Conservation (phyloP, 2,888 invertebrate species). For the Mesorhabditis belari region DNA sequence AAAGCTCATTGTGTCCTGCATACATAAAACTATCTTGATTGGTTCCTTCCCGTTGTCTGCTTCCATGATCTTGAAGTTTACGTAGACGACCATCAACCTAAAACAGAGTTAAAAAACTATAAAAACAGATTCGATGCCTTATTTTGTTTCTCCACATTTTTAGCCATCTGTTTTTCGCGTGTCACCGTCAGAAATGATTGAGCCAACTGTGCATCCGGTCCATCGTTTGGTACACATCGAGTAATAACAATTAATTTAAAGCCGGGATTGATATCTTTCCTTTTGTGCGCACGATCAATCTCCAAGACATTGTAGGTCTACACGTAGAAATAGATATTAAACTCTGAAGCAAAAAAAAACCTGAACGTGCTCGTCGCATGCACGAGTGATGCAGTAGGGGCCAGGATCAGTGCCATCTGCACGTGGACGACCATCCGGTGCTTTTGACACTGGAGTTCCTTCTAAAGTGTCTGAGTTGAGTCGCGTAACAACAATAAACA, state of each 20-base stretch:
- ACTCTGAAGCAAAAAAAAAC: neutral
- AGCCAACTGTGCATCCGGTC: conserved; percentile 13
- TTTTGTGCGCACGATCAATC: conserved; percentile 45
- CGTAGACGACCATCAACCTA: conserved; percentile 6
- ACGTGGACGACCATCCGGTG: conserved; percentile 20
- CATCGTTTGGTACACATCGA: conserved; percentile 20
- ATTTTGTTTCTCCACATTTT: conserved; percentile 13
- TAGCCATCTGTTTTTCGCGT: conserved; percentile 20
- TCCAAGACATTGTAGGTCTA: conserved; percentile 39
- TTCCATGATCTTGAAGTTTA: conserved; percentile 3
- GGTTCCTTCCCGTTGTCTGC: neutral
- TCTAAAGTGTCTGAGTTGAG: conserved; percentile 3
- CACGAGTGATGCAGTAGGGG: conserved; percentile 2
- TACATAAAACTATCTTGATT: neutral
- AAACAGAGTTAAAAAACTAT: neutral
- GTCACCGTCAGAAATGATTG: conserved; percentile 25
- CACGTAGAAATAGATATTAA: too few relatives aligned
- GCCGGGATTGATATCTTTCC: conserved; percentile 25
- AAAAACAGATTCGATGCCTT: conserved; percentile 7
- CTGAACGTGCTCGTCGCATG: conserved; percentile 5
- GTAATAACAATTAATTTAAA: conserved; percentile 41
- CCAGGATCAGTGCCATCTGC: conserved; percentile 25
- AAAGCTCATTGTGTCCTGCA: neutral
- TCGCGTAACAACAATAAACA: neutral
- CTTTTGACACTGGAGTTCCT: conserved; percentile 26